phyloP scores from a whole-genome alignment of 2,797 vertebrate species.

The Hoplostethus atlanticus region DNA sequence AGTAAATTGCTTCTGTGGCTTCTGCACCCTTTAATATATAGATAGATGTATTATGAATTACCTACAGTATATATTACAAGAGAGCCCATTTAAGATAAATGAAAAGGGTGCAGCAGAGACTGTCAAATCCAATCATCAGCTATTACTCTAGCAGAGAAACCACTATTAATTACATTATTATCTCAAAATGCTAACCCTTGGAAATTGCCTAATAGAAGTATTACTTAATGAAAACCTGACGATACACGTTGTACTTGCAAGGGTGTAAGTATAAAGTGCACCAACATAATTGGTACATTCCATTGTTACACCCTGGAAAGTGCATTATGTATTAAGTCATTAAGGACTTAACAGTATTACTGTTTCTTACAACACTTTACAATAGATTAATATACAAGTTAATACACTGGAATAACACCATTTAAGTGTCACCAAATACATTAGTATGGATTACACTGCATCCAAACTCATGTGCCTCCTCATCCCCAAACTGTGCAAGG shows the following conservation, averaged over 20 bases:
- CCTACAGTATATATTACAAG: too few species aligned
- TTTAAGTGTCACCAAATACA: background rate
- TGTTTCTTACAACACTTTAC: too few species aligned
- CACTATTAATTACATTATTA: background rate
- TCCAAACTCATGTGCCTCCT: constrained; percentile 11
- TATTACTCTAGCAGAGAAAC: constrained; percentile 44
- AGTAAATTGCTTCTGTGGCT: too few species aligned
- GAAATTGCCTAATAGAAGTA: too few species aligned
- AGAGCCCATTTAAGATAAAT: too few species aligned
- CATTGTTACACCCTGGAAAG: background rate
- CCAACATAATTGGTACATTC: background rate
- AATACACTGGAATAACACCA: too few species aligned
- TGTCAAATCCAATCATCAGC: too few species aligned
- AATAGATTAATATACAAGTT: too few species aligned
- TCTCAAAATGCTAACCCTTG: constrained; percentile 3
- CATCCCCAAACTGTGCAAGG: constrained; percentile 4
- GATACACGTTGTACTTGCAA: background rate
- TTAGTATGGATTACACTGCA: constrained; percentile 3
- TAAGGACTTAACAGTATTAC: too few species aligned
- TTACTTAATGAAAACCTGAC: constrained; percentile 17
- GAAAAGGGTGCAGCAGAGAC: too few species aligned
- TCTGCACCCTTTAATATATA: too few species aligned
- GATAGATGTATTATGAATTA: too few species aligned
- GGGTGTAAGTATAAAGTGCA: background rate
- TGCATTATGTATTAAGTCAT: background rate